Conservation (phyloP, 2,797 vertebrate species). For the Cheirogaleus major region DNA sequence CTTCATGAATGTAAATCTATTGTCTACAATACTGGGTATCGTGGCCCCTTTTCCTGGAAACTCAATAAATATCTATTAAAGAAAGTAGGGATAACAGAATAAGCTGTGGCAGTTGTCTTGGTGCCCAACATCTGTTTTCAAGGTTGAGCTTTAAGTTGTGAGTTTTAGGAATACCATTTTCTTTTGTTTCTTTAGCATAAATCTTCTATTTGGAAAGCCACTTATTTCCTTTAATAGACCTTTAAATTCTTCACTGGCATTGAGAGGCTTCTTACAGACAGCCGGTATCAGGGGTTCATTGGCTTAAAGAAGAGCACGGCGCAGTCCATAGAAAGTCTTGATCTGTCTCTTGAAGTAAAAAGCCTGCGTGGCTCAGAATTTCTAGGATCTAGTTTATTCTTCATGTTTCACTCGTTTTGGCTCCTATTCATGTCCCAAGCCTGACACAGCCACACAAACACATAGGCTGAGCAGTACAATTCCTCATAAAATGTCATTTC, state of each 20-base stretch:
- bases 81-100: neutral
- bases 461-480: slow-evolving; percentile 57
- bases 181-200: slow-evolving; percentile 74
- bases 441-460: neutral
- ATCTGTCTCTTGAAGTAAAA: slow-evolving; percentile 58
- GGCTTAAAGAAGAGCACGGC: neutral
- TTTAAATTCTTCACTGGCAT: slow-evolving; percentile 80
- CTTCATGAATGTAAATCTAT: neutral
- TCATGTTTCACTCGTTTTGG: slow-evolving; percentile 54
- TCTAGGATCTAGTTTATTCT: slow-evolving; percentile 73
- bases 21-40: neutral
- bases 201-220: slow-evolving; percentile 72
- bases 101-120: neutral
- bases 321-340: neutral
- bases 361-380: slow-evolving; percentile 80
- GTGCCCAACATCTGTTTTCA: slow-evolving; percentile 3
- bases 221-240: slow-evolving; percentile 71
- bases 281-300: neutral
- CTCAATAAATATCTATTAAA: slow-evolving; percentile 70
- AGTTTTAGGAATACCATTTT: slow-evolving; percentile 30
- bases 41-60: slow-evolving; percentile 11
- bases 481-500: slow-evolving; percentile 68
- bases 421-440: slow-evolving; percentile 23
- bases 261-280: slow-evolving; percentile 68
- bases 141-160: neutral